Base-by-base conservation (phyloP, 2,888 invertebrate species). In the Rhamphomyia laevipes region DNA sequence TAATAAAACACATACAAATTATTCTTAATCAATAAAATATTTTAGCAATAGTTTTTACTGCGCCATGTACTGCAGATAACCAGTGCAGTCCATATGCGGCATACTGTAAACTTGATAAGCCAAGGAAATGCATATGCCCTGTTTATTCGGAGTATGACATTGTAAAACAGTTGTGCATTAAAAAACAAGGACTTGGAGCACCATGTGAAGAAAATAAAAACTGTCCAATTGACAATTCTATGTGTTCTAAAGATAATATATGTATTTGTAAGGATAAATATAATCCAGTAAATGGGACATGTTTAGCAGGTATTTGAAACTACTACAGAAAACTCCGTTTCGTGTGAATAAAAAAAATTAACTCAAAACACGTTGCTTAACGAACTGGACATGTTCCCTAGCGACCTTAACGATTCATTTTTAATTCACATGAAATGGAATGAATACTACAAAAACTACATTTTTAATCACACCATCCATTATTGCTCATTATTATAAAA, bases 61-160 rank as follows among this genome's bases (percentile, higher is more conserved):
- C 35, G 4, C 31, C 49, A 13, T 56, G 56, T 38, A 49, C 49
- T 13, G 42, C 46, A 42, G 38, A 47, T 23, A 53, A 49, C 27
- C 56, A 56, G 43, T 56, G 56, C 35, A 48, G 50, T 33, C 55
- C 56, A 4, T 56, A 42, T 44, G 46, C 47, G 12, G 47, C 55
- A 9, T 27, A 27, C 9, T 55, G 56, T 33, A 31, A 48, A 31
- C 30, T 16, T 5, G 17, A 43, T 15, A 27, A 38, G 6, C 51
- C 50, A 17, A 50, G 47, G 47, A 17, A 31, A 30, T 57, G 56
- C 40, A 31, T 30, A 11, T 55, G 55, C 21, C 33, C 50, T 41
- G 31, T 41, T 4, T 53, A 55, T 45, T 48, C 55, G 4, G 31
- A 7, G 2, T 53, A 48, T 18, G 43, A 57, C 45, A 46, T 35